phyloP scores from a whole-genome alignment of 2,797 vertebrate species.

The Acanthornis magna region DNA sequence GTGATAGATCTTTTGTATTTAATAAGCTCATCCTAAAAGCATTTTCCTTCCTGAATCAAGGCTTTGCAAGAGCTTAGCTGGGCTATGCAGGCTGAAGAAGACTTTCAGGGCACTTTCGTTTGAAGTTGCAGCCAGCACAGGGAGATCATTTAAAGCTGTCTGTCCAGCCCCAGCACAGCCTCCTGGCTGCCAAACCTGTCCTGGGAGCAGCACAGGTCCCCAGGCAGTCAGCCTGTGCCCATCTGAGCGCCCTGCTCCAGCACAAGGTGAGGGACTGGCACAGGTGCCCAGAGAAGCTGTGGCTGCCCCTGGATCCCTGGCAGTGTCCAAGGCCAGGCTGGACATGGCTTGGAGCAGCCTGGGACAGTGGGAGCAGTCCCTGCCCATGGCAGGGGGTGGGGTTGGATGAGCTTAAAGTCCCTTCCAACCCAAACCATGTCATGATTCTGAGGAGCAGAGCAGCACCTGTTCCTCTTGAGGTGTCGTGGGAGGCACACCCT shows the following conservation, averaged over 20 bases:
- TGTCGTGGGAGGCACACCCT: neutral
- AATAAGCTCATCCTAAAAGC: neutral
- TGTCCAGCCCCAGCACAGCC: neutral
- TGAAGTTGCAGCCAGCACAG: neutral
- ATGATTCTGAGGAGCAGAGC: neutral
- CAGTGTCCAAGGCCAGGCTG: neutral
- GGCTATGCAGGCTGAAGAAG: neutral
- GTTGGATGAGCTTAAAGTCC: neutral
- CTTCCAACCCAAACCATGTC: neutral
- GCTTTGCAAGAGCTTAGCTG: neutral
- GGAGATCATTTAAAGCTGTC: neutral
- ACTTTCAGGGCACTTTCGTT: neutral
- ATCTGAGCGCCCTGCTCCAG: neutral
- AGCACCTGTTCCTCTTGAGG: neutral
- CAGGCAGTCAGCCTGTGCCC: neutral
- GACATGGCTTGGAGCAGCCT: neutral
- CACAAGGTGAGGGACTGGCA: neutral
- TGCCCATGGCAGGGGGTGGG: rapidly evolving
- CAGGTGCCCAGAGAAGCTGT: neutral
- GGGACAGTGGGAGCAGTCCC: neutral
- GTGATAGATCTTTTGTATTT: neutral
- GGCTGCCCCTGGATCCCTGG: neutral
- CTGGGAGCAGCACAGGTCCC: neutral
- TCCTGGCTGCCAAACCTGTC: neutral
- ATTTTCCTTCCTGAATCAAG: neutral